Percentiles rank a stretch among this genome's conserved stretches.
phyloP scores from a whole-genome alignment of 2,888 invertebrate genomes.

The Leptinotarsa tumamoca region DNA sequence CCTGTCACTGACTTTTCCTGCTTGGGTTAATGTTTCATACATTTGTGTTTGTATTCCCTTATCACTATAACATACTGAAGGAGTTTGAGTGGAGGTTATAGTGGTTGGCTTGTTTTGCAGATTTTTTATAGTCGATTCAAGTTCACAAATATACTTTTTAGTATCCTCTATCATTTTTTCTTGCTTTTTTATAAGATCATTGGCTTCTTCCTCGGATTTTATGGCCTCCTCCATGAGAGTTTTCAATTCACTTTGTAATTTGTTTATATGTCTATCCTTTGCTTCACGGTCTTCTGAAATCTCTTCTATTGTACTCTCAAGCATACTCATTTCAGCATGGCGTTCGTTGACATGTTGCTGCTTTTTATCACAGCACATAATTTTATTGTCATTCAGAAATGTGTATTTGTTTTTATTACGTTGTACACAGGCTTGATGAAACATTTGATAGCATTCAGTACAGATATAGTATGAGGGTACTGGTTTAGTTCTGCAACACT shows the following conservation, averaged over 20 bases:
- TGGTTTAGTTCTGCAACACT: not conserved
- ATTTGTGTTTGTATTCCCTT: not conserved
- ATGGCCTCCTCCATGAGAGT: conserved; percentile 18
- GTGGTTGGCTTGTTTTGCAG: conserved; percentile 17
- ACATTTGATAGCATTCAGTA: conserved; percentile 11
- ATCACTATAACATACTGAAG: not conserved
- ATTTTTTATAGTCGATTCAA: conserved; percentile 2
- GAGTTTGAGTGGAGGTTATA: conserved; percentile 6
- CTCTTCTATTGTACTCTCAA: conserved; percentile 16
- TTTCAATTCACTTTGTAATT: conserved; percentile 15
- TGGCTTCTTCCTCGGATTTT: conserved; percentile 15
- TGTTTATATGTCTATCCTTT: conserved; percentile 22
- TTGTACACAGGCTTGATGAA: conserved; percentile 20
- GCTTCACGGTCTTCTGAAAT: conserved; percentile 20
- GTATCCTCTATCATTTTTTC: conserved; percentile 7
- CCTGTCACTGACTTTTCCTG: not conserved
- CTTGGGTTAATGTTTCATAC: not conserved
- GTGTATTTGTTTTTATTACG: conserved; percentile 4
- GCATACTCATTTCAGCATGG: conserved; percentile 17
- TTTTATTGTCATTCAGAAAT: conserved; percentile 14
- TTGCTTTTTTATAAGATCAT: conserved; percentile 16
- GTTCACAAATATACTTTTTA: conserved; percentile 9
- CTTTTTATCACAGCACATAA: conserved; percentile 15
- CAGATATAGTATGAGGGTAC: conserved; percentile 11
- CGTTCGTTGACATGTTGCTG: not conserved